A percentile compares a stretch with the other conserved stretches of the same genome.
Evolutionary conservation across 2,888 invertebrate species (phyloP).

Genomic region (Sarcophaga caerulescens): DNA sequence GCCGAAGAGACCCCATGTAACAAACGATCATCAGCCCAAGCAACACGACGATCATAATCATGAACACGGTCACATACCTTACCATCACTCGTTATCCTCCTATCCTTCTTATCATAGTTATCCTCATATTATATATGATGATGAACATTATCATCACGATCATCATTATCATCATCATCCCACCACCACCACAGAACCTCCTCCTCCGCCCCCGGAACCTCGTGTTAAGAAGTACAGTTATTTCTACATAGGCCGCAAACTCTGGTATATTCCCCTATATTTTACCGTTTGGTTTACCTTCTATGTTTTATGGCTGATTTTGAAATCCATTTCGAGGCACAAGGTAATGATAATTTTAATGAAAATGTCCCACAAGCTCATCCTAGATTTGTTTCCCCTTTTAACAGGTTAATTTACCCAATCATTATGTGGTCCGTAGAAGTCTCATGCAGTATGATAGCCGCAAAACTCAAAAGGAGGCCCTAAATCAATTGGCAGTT

Average conservation of each 20-base stretch:
- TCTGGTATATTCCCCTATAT: conserved; percentile 88
- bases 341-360: conserved; percentile 81
- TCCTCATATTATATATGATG: conserved; percentile 75
- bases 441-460: conserved; percentile 71
- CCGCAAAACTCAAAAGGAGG: conserved; percentile 71
- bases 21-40: no score
- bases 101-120: conserved; percentile 73
- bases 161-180: conserved; percentile 70
- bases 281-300: conserved; percentile 85
- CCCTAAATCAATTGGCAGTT: conserved; percentile 78
- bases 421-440: conserved; percentile 78
- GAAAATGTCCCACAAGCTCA: no score
- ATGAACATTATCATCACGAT: conserved; percentile 30
- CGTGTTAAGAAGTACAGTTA: conserved; percentile 85
- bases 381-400: neutral
- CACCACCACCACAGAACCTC: conserved; percentile 75
- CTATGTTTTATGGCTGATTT: conserved; percentile 85
- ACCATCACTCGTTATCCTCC: conserved; percentile 62
- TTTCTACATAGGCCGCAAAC: conserved; percentile 86
- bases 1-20: conserved; percentile 69
- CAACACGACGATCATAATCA: conserved; percentile 68
- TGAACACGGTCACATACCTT: conserved; percentile 67
- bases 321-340: conserved; percentile 86
- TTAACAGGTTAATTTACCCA: conserved; percentile 79
- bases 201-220: conserved; percentile 76